A percentile compares a stretch with the other conserved stretches of the same genome.
Conservation (phyloP, 1,140 invertebrate genomes). For the Drosophila azteca region DNA sequence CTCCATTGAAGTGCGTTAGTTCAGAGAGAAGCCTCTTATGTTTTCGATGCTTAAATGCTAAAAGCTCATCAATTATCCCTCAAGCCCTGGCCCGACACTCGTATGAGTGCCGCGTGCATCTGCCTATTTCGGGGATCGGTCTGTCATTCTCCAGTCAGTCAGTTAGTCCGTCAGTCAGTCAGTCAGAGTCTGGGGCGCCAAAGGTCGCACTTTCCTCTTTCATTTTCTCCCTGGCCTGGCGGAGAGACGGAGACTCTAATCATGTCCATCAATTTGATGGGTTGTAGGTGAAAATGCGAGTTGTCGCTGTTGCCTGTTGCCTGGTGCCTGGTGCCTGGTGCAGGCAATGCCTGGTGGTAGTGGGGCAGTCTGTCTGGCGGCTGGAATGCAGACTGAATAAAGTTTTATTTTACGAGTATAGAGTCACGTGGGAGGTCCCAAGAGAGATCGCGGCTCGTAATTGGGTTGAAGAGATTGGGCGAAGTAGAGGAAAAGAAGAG, state of each 20-base stretch:
- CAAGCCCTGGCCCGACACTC: slow-evolving; percentile 7
- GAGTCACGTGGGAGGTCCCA: slow-evolving; percentile 43
- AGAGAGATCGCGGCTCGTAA: slow-evolving; percentile 28
- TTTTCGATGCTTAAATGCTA: slow-evolving; percentile 68
- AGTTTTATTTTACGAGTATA: slow-evolving; percentile 35
- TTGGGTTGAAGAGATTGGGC: slow-evolving; percentile 42
- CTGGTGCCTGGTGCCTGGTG: too few relatives aligned
- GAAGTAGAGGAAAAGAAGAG: slow-evolving; percentile 13
- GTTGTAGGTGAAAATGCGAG: slow-evolving; percentile 57
- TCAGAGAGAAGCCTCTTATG: slow-evolving; percentile 22
- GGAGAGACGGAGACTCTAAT: slow-evolving; percentile 50
- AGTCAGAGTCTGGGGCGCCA: slow-evolving; percentile 54
- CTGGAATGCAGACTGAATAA: slow-evolving; percentile 28
- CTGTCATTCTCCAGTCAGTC: slow-evolving; percentile 14
- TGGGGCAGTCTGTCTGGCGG: too few relatives aligned
- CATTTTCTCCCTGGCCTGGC: slow-evolving; percentile 29
- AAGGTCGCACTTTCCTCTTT: slow-evolving; percentile 78
- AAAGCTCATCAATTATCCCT: slow-evolving; percentile 78
- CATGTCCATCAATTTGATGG: slow-evolving; percentile 80
- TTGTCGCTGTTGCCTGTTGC: slow-evolving; percentile 4
- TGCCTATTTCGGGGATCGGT: slow-evolving; percentile 55
- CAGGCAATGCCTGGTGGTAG: too few relatives aligned
- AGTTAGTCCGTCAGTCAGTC: background rate
- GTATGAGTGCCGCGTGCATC: slow-evolving; percentile 53
- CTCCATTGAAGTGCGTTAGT: slow-evolving; percentile 51